phyloP scores from a whole-genome alignment of 2,797 vertebrate species.

The Cynodonichthys magdalenae region DNA sequence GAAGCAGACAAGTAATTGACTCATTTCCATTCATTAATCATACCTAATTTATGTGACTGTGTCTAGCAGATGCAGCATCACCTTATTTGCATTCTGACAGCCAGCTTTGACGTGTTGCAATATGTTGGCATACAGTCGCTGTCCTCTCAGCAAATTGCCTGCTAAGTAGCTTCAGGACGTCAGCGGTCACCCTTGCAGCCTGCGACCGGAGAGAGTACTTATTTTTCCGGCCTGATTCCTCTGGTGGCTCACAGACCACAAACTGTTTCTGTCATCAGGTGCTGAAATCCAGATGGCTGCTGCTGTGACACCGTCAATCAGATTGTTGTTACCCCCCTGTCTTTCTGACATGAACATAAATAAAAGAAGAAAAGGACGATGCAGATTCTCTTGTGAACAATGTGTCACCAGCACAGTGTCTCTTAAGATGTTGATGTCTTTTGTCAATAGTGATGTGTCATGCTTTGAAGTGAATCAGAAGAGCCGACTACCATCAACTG shows the following conservation, averaged over 20 bases:
- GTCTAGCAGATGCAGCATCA: conserved; percentile 41
- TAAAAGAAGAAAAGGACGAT: conserved; percentile 36
- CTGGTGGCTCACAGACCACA: conserved; percentile 34
- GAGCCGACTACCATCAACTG: too few relatives aligned
- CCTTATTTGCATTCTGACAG: conserved; percentile 64
- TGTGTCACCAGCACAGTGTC: conserved; percentile 30
- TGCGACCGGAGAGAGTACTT: conserved; percentile 42
- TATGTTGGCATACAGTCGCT: conserved; percentile 46
- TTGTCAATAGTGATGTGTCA: conserved; percentile 5
- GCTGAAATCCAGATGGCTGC: conserved; percentile 41
- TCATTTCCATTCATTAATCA: conserved; percentile 26
- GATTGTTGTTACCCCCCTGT: conserved; percentile 3
- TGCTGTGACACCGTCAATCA: conserved; percentile 23
- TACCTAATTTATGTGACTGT: conserved; percentile 43
- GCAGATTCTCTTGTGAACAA: conserved; percentile 37
- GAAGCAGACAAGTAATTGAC: conserved; percentile 24
- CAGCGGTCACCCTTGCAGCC: conserved; percentile 37
- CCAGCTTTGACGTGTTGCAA: conserved; percentile 59
- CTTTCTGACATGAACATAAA: conserved; percentile 27
- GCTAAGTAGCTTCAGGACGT: conserved; percentile 67
- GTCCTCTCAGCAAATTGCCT: conserved; percentile 60
- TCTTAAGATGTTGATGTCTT: conserved; percentile 27
- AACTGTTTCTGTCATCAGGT: conserved; percentile 49
- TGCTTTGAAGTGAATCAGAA: too few relatives aligned
- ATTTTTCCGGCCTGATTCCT: conserved; percentile 48